Conservation (phyloP, 2,113 vertebrate genomes). For the Calidris pugnax region DNA sequence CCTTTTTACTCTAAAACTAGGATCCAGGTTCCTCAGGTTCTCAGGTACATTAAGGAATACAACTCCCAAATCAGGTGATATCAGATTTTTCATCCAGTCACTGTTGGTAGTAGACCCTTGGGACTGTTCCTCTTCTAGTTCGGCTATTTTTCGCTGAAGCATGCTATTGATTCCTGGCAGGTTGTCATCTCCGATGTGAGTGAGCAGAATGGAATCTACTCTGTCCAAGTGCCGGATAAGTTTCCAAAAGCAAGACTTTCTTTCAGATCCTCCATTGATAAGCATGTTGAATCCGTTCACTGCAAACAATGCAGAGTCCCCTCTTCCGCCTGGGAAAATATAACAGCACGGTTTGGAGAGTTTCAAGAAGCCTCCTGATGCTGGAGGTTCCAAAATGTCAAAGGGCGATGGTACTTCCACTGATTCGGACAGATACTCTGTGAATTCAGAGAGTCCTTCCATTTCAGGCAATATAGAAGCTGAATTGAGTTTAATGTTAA, state of each 20-base stretch:
- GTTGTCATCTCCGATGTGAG: constrained; percentile 93
- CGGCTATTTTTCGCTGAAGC: constrained; percentile 91
- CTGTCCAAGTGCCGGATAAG: constrained; percentile 93
- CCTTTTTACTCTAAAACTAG: constrained; percentile 83
- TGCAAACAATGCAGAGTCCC: constrained; percentile 93
- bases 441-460: constrained; percentile 98
- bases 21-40: constrained; percentile 84
- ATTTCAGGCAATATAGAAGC: constrained; percentile 90
- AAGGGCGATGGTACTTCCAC: constrained; percentile 97
- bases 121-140: constrained; percentile 93
- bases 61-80: constrained; percentile 94
- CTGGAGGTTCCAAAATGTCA: constrained; percentile 93
- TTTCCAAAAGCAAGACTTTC: constrained; percentile 98
- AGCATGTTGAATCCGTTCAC: constrained; percentile 99
- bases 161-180: constrained; percentile 95
- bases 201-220: constrained; percentile 95
- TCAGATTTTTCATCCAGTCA: constrained; percentile 97
- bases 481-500: constrained; percentile 95
- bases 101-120: constrained; percentile 93
- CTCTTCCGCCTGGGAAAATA: constrained; percentile 92
- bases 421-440: constrained; percentile 96
- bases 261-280: constrained; percentile 93
- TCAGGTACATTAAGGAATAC: constrained; percentile 94
- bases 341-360: constrained; percentile 98
- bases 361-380: constrained; percentile 94